These are phyloP conservation scores for Nycteola revayana DNA, from an alignment of 2,888 invertebrate species.

Conservation along the genomic window DNA sequence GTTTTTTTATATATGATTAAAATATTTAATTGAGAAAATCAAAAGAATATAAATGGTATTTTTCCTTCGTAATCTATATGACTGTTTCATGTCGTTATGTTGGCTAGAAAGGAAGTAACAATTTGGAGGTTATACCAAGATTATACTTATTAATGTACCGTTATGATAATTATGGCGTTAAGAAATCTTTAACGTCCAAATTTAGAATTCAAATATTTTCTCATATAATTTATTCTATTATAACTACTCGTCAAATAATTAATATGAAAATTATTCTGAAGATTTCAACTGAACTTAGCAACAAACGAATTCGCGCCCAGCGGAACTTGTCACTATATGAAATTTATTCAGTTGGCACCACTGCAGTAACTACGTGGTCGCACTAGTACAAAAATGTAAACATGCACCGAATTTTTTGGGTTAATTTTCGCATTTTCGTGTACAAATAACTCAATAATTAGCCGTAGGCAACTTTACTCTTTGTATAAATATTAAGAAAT, in stretches of 20 bases:
- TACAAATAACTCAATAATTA: constrained; percentile 21
- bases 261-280: not conserved
- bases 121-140: not conserved
- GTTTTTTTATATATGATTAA: too few species aligned
- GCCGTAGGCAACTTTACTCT: too few species aligned
- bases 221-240: not conserved
- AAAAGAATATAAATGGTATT: too few species aligned
- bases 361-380: constrained; percentile 78
- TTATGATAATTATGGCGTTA: too few species aligned
- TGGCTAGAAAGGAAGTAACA: not conserved
- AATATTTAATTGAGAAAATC: too few species aligned
- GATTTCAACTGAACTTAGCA: constrained; percentile 46
- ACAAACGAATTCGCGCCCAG: constrained; percentile 67
- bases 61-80: too few species aligned
- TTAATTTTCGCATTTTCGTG: constrained; percentile 38
- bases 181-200: too few species aligned
- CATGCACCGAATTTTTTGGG: constrained; percentile 62
- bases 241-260: not conserved
- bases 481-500: too few species aligned
- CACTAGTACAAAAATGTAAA: constrained; percentile 75
- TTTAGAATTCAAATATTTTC: not conserved
- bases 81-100: not conserved
- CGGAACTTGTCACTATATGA: constrained; percentile 56
- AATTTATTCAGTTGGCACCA: constrained; percentile 52
- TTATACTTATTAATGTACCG: too few species aligned